phyloP scores from a whole-genome alignment of 2,888 invertebrate species.

The Drosophila pseudotalamancana region DNA sequence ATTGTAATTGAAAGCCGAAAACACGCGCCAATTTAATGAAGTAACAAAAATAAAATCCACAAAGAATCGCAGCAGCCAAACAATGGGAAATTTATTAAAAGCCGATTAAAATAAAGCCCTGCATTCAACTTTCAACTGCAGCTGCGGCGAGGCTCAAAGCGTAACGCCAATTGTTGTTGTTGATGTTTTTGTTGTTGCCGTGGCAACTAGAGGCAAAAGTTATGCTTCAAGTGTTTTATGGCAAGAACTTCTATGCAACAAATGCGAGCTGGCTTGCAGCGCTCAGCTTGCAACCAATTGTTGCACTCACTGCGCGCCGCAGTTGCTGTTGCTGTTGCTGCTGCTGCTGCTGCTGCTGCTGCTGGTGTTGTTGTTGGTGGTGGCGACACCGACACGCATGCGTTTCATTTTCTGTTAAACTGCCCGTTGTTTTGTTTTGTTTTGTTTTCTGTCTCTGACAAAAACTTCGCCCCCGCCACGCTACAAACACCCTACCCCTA shows the following conservation, averaged over 20 bases:
- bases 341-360: conserved; percentile 12
- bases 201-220: conserved; percentile 52
- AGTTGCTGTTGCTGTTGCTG: background rate
- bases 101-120: conserved; percentile 9
- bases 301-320: conserved; percentile 53
- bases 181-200: conserved; percentile 47
- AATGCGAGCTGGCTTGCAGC: conserved; percentile 24
- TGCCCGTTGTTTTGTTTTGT: conserved; percentile 32
- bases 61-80: conserved; percentile 35
- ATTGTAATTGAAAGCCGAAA: conserved; percentile 35
- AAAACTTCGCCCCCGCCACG: conserved; percentile 18
- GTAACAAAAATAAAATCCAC: conserved; percentile 24
- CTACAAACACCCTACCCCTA: background rate
- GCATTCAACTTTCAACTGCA: conserved; percentile 66
- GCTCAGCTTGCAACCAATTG: conserved; percentile 57
- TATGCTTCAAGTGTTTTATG: conserved; percentile 74
- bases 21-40: conserved; percentile 61
- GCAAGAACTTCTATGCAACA: conserved; percentile 51
- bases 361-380: conserved; percentile 35
- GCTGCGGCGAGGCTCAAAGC: conserved; percentile 44
- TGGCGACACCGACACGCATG: conserved; percentile 76
- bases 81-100: conserved; percentile 61
- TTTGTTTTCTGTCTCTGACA: conserved; percentile 33
- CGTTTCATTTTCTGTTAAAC: conserved; percentile 54
- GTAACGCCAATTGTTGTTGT: conserved; percentile 51